phyloP scores from a whole-genome alignment of 2,113 vertebrate species.

The Galemys pyrenaicus region DNA sequence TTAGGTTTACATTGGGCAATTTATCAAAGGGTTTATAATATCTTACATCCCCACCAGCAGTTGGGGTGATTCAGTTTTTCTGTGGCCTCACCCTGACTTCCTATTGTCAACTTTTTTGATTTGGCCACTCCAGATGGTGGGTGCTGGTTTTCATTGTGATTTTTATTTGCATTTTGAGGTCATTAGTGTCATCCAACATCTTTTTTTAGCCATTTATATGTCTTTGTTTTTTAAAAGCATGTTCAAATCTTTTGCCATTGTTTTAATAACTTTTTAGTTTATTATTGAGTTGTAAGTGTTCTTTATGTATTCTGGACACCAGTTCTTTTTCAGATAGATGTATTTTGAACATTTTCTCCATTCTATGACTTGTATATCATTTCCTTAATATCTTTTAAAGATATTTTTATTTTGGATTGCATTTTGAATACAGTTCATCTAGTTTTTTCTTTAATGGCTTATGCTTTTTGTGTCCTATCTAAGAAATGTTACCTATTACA shows the following conservation, averaged over 20 bases:
- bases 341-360: background rate
- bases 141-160: background rate
- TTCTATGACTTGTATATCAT: background rate
- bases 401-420: background rate
- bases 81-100: background rate
- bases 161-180: background rate
- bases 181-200: background rate
- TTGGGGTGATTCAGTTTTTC: background rate
- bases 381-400: background rate
- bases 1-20: background rate
- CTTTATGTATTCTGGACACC: background rate
- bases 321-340: background rate
- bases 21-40: background rate
- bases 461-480: background rate
- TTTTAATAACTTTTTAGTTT: constrained; percentile 1
- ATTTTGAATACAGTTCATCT: constrained; percentile 16
- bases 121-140: background rate
- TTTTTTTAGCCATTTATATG: background rate
- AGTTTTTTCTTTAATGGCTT: background rate
- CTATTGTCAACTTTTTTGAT: background rate
- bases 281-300: background rate
- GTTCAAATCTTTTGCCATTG: background rate
- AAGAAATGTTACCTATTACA: background rate
- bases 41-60: background rate
- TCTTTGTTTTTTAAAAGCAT: background rate